phyloP scores from a whole-genome alignment of 2,113 vertebrate species.

The Phalacrocorax pelagicus region DNA sequence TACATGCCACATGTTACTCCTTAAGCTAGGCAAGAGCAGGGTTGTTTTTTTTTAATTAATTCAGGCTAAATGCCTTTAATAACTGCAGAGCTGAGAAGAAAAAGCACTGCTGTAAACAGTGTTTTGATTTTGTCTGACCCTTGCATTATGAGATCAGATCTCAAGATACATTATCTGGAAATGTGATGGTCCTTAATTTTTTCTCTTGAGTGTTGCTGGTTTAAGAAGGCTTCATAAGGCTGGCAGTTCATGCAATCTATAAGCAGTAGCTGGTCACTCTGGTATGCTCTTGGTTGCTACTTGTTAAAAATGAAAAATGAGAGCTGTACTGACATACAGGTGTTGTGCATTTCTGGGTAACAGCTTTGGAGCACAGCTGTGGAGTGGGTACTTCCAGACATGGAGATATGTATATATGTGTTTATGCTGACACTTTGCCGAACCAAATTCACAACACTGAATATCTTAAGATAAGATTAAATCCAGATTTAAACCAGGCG shows the following conservation, averaged over 20 bases:
- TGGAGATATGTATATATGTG: not conserved
- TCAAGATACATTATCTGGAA: not conserved
- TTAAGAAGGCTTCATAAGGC: not conserved
- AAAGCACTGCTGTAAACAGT: not conserved
- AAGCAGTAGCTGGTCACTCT: not conserved
- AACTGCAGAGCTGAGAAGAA: not conserved
- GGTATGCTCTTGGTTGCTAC: not conserved
- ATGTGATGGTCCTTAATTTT: not conserved
- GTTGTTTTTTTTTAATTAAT: not conserved
- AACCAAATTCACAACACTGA: not conserved
- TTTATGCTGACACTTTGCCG: not conserved
- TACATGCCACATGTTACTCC: constrained; percentile 44
- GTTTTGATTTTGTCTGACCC: not conserved
- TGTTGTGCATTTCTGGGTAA: not conserved
- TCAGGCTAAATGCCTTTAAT: constrained; percentile 1
- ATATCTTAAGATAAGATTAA: not conserved
- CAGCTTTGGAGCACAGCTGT: not conserved
- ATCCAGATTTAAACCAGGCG: not conserved
- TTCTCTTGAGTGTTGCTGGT: not conserved
- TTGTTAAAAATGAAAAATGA: not conserved
- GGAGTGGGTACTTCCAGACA: not conserved
- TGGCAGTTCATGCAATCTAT: not conserved
- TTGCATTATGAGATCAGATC: not conserved
- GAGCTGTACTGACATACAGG: not conserved
- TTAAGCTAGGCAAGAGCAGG: constrained; percentile 6